Evolutionary conservation across 2,888 invertebrate species (phyloP).

Genomic region (Anarsia innoxiella): DNA sequence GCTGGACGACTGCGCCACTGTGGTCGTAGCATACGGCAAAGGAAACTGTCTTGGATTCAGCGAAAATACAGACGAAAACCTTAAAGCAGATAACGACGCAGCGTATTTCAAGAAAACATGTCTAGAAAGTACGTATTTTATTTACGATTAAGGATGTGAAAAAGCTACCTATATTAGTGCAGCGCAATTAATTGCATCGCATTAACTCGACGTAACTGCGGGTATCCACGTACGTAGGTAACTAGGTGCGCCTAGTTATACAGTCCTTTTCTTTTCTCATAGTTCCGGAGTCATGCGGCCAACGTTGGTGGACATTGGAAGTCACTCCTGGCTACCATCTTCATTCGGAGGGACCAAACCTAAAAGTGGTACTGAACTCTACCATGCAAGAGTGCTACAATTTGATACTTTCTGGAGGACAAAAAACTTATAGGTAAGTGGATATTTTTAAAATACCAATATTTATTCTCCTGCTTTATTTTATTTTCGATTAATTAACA

Average conservation of each 20-base stretch:
- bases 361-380: slow-evolving; percentile 73
- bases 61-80: slow-evolving; percentile 27
- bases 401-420: too few relatives aligned
- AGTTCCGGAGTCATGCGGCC: slow-evolving; percentile 64
- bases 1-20: slow-evolving; percentile 60
- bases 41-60: slow-evolving; percentile 67
- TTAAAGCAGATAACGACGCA: slow-evolving; percentile 69
- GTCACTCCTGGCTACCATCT: slow-evolving; percentile 84
- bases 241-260: too few relatives aligned
- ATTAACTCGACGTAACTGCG: too few relatives aligned
- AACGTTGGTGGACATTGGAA: slow-evolving; percentile 84
- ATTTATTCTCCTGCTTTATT: too few relatives aligned
- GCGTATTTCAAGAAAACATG: slow-evolving; percentile 81
- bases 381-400: slow-evolving; percentile 81
- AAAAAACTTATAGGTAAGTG: slow-evolving; percentile 44
- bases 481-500: too few relatives aligned
- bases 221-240: too few relatives aligned
- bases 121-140: slow-evolving; percentile 63
- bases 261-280: slow-evolving; percentile 1
- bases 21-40: slow-evolving; percentile 60
- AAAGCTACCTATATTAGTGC: too few relatives aligned
- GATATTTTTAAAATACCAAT: too few relatives aligned
- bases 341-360: slow-evolving; percentile 77
- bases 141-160: background rate
- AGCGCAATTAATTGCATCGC: too few relatives aligned